Evolutionary conservation across 2,113 vertebrate species (phyloP).

Genomic region (Microtus ochrogaster): DNA sequence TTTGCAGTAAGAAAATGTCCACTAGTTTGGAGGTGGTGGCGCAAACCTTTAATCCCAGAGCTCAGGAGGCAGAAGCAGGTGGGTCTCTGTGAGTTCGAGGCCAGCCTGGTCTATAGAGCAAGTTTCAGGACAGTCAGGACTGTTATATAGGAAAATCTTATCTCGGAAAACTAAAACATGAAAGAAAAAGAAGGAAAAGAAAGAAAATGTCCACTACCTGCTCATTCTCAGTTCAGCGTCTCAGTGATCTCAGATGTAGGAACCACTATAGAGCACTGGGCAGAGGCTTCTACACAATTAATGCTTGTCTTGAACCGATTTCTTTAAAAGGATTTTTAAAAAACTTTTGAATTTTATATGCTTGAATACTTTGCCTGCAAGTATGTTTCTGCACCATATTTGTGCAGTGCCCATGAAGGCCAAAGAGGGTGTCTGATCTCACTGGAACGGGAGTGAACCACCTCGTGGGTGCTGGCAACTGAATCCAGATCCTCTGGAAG

Average conservation of each 20-base stretch:
- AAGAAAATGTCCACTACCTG: too few species aligned
- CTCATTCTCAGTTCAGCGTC: too few species aligned
- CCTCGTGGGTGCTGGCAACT: neutral
- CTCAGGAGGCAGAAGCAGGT: too few species aligned
- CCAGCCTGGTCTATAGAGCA: too few species aligned
- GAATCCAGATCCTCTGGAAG: neutral
- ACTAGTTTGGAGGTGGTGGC: too few species aligned
- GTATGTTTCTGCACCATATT: neutral
- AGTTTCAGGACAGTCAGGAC: too few species aligned
- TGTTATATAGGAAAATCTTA: too few species aligned
- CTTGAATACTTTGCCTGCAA: neutral
- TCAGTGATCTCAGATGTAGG: neutral
- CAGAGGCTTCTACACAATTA: neutral
- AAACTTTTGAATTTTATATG: neutral
- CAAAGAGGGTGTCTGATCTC: neutral
- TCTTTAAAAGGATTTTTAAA: neutral
- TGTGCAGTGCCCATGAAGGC: neutral
- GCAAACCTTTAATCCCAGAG: too few species aligned
- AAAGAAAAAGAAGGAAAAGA: too few species aligned
- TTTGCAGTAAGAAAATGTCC: neutral
- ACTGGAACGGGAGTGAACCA: neutral
- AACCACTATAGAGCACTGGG: neutral
- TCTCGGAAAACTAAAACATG: too few species aligned
- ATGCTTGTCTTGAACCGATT: neutral
- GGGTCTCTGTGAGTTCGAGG: too few species aligned